Evolutionary conservation across 1,140 invertebrate species (phyloP), one percentile per base, ranked within the genome.

Genomic region (Heliothis virescens): DNA sequence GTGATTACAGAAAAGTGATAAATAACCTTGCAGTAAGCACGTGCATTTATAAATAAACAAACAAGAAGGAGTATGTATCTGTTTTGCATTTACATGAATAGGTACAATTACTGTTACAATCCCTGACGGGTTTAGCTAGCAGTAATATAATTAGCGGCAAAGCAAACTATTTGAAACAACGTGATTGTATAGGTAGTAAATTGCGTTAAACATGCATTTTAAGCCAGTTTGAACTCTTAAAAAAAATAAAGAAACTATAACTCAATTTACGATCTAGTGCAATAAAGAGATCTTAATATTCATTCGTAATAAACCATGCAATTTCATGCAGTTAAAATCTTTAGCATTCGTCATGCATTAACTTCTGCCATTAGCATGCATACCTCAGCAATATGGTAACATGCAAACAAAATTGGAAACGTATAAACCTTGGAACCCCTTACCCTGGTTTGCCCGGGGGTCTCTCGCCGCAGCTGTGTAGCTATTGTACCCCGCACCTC

Each of bases 371-470:
- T n/a, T n/a, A n/a, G n/a, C 34, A 41, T 41, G 34, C 34, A 41
- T 41, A 41, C 34, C 34, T 41, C 34, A 41, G 9, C 34, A 34
- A 9, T 7, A 41, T 41, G 34, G 5, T 41, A 41, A 5, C 34
- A 41, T 41, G 34, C 34, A 41, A 7, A 41, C 34, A 41, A 41
- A 41, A 41, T 41, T 41, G 34, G 34, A 41, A 41, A 5, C 34
- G 34, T 41, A 41, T n/a, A 52, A 50, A 52, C 47, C 67, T 71
- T 71, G 13, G 13, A 71, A 16, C 34, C 55, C 73, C 69, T 82
- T 89, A 95, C 94, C 94, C 85, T 89, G 93, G 83, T 95, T 94
- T 34, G 90, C 91, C 86, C 94, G 89, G 16, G 94, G 92, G 72
- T 95, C 94, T 79, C 94, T 90, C 11, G 84, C 83, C 0, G 86